Evolutionary conservation across 2,113 vertebrate species (phyloP).

Genomic region (Buteo buteo): DNA sequence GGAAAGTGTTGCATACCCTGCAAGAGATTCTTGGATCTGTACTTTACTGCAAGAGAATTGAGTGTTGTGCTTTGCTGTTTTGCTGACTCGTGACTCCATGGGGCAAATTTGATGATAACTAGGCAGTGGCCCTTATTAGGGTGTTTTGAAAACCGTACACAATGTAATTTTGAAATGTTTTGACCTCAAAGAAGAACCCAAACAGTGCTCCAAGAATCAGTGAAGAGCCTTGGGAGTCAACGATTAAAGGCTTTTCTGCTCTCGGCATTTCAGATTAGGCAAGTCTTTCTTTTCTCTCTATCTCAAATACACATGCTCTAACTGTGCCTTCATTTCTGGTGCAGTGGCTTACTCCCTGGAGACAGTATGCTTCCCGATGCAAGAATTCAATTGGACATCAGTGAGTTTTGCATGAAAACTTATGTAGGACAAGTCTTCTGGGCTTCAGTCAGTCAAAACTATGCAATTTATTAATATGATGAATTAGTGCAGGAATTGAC

Average conservation of each 20-base stretch:
- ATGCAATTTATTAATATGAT: background rate
- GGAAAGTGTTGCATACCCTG: background rate
- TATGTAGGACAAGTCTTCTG: background rate
- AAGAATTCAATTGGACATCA: background rate
- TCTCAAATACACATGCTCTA: background rate
- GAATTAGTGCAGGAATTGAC: background rate
- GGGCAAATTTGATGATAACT: background rate
- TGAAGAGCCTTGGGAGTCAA: background rate
- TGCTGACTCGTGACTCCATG: background rate
- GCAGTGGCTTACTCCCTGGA: background rate
- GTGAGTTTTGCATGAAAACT: background rate
- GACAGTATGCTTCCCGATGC: background rate
- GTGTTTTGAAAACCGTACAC: background rate
- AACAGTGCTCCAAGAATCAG: background rate
- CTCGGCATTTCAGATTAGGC: background rate
- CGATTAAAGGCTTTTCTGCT: background rate
- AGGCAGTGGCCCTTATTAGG: background rate
- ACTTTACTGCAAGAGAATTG: background rate
- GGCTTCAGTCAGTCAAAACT: background rate
- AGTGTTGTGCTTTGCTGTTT: background rate
- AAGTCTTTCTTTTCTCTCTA: background rate
- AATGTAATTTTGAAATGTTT: background rate
- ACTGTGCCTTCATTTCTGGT: background rate
- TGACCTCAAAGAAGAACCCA: background rate
- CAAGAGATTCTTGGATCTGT: background rate